Conservation (phyloP, 2,113 vertebrate species). For the Prunella fulvescens region DNA sequence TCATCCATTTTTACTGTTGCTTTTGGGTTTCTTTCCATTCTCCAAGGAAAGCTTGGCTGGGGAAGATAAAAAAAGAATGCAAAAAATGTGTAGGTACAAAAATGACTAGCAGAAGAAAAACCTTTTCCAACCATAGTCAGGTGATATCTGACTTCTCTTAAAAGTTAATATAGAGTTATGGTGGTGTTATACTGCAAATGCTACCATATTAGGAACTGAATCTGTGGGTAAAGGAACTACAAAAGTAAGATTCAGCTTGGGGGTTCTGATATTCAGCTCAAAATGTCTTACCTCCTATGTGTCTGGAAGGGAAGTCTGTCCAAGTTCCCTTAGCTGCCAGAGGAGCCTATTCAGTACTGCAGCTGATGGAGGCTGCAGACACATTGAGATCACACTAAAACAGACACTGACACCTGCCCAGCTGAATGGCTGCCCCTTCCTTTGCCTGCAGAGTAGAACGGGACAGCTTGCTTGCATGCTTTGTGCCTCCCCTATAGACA, state of each 20-base stretch:
- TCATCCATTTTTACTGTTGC: background rate
- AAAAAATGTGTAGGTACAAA: background rate
- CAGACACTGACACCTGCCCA: background rate
- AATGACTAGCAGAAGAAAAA: background rate
- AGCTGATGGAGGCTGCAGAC: background rate
- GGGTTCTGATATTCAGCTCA: background rate
- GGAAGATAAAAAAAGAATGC: background rate
- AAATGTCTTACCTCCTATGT: background rate
- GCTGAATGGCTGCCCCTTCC: background rate
- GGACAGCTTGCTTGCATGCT: background rate
- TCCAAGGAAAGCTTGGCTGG: background rate
- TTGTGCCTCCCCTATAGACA: background rate
- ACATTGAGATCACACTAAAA: background rate
- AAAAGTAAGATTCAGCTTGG: background rate
- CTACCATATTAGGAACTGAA: background rate
- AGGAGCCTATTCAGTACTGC: background rate
- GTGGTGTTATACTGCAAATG: background rate
- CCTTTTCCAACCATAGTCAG: background rate
- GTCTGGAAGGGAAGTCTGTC: background rate
- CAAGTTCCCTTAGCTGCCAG: background rate
- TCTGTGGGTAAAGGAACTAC: background rate
- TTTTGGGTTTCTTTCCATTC: background rate
- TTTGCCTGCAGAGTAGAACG: background rate
- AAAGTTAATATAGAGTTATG: background rate
- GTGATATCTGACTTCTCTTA: background rate